A percentile compares a stretch with the other conserved stretches of the same genome.
Conservation (phyloP, 1,140 invertebrate genomes). For the Drosophila miranda region DNA sequence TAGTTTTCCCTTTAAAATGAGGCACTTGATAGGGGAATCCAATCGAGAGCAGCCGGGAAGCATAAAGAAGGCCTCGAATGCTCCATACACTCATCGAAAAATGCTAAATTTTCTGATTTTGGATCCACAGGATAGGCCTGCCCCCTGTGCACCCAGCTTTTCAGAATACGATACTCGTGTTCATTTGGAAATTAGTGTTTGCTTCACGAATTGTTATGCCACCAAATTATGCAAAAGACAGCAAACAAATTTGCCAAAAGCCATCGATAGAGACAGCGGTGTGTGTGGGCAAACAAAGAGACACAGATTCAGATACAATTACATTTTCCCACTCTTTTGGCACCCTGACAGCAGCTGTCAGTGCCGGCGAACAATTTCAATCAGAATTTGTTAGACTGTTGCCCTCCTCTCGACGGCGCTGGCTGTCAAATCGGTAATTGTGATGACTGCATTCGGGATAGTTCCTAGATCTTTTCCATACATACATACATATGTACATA, state of each 20-base stretch:
- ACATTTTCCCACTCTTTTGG: conserved; percentile 22
- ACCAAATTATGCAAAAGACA: conserved; percentile 25
- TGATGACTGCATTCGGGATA: conserved; percentile 3
- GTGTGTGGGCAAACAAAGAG: neutral
- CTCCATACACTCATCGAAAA: too few relatives aligned
- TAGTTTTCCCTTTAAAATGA: too few relatives aligned
- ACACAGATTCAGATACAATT: conserved; percentile 31
- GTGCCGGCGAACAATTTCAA: conserved; percentile 25
- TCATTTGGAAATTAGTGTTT: neutral
- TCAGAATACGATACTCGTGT: too few relatives aligned
- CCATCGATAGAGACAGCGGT: too few relatives aligned
- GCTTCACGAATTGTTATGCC: conserved; percentile 1
- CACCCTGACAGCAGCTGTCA: conserved; percentile 29
- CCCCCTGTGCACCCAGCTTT: too few relatives aligned
- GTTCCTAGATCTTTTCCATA: neutral
- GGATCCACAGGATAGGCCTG: too few relatives aligned
- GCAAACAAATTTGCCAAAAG: conserved; percentile 10
- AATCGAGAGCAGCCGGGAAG: too few relatives aligned
- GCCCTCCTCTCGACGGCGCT: neutral
- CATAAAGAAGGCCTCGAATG: too few relatives aligned
- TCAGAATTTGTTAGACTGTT: conserved; percentile 33
- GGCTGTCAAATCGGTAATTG: conserved; percentile 25
- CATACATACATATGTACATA: too few relatives aligned
- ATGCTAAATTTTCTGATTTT: too few relatives aligned
- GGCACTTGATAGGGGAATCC: too few relatives aligned